phyloP scores from a whole-genome alignment of 2,113 vertebrate species.

The Petrocephalus microphthalmus region DNA sequence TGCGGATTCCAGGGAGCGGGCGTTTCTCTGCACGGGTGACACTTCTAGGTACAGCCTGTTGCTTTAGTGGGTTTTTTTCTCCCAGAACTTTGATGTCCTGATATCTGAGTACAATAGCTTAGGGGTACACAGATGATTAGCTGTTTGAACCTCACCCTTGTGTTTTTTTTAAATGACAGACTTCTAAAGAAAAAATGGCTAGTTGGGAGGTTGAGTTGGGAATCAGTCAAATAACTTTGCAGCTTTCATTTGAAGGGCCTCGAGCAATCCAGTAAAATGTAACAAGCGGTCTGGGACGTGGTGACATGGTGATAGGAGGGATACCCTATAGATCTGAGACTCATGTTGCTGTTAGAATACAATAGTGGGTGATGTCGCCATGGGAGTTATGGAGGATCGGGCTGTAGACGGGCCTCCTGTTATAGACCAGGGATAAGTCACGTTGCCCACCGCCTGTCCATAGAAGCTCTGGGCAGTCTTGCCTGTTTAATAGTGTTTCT shows the following conservation, averaged over 20 bases:
- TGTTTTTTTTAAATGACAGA: constrained; percentile 1
- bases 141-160: neutral
- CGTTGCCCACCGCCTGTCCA: neutral
- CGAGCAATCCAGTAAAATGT: neutral
- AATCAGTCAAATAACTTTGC: neutral
- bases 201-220: too few relatives aligned
- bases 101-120: constrained; percentile 8
- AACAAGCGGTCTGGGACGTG: neutral
- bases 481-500: neutral
- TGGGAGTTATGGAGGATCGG: neutral
- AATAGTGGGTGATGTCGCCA: neutral
- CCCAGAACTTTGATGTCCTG: constrained; percentile 8
- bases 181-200: neutral
- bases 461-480: neutral
- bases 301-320: constrained; percentile 5
- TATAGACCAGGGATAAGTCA: neutral
- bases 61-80: neutral
- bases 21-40: neutral
- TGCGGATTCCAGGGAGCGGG: neutral
- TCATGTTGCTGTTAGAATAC: neutral
- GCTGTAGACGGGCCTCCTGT: neutral
- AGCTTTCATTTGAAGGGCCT: neutral
- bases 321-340: neutral
- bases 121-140: neutral
- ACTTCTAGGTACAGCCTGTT: neutral